Conservation (phyloP, 2,113 vertebrate genomes). For the Scolopax mira region DNA sequence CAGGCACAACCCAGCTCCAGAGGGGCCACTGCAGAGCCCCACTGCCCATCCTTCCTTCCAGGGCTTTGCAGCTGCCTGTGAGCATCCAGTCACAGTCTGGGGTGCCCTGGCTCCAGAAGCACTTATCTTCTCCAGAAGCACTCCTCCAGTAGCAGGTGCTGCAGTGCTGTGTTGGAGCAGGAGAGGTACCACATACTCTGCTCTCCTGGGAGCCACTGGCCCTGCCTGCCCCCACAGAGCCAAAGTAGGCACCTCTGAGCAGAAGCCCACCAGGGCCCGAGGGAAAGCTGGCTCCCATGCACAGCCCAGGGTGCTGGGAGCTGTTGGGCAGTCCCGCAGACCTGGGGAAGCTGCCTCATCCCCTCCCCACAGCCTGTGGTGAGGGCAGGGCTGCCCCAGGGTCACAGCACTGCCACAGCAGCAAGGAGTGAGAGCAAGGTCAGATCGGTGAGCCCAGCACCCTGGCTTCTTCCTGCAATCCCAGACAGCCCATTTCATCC, state of each 20-base stretch:
- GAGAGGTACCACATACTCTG: fast-evolving
- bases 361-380: too few relatives aligned
- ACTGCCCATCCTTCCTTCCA: too few relatives aligned
- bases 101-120: neutral
- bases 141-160: too few relatives aligned
- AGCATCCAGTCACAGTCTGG: fast-evolving
- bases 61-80: neutral
- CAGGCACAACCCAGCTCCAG: neutral
- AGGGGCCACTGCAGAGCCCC: fast-evolving
- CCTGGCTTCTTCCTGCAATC: neutral
- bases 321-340: neutral
- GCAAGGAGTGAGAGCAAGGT: neutral
- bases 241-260: neutral
- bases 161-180: neutral
- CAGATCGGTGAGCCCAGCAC: neutral
- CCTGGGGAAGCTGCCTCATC: fast-evolving
- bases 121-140: neutral
- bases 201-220: neutral
- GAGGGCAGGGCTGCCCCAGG: neutral
- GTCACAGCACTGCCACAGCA: neutral
- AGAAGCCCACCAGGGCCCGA: neutral
- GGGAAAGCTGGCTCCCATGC: neutral
- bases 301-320: neutral
- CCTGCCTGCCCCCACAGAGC: neutral
- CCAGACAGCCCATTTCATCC: neutral